These are phyloP conservation scores for Pteronura brasiliensis DNA, from an alignment of 2,113 vertebrate genomes.

Conservation along the genomic window DNA sequence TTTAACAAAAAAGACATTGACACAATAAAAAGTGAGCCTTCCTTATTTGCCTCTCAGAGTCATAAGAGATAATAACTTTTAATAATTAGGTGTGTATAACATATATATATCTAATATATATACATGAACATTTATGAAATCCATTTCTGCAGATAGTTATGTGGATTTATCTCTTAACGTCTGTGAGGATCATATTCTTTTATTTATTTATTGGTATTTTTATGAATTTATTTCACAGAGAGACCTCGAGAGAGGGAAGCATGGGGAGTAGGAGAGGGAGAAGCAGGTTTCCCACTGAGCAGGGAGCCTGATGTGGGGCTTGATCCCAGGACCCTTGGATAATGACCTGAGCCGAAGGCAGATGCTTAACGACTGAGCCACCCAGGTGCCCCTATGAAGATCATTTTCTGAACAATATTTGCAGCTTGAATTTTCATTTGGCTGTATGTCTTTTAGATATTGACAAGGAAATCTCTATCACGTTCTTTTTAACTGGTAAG, in stretches of 20 bases:
- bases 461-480: neutral
- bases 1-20: neutral
- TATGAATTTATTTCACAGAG: too few relatives aligned
- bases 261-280: too few relatives aligned
- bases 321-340: too few relatives aligned
- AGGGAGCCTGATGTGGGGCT: too few relatives aligned
- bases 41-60: neutral
- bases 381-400: too few relatives aligned
- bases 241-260: too few relatives aligned
- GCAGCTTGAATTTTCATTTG: neutral
- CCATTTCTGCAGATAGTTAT: neutral
- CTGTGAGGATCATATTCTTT: neutral
- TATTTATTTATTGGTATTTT: too few relatives aligned
- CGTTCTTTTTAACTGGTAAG: neutral
- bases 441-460: neutral
- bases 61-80: neutral
- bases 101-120: neutral
- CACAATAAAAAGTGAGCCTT: neutral
- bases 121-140: neutral
- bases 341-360: too few relatives aligned
- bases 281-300: too few relatives aligned
- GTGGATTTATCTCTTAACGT: too few relatives aligned
- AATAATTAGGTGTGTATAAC: neutral
- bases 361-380: too few relatives aligned
- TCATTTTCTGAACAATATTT: neutral